phyloP scores from a whole-genome alignment of 2,113 vertebrate genomes.

The Argyrosomus japonicus region DNA sequence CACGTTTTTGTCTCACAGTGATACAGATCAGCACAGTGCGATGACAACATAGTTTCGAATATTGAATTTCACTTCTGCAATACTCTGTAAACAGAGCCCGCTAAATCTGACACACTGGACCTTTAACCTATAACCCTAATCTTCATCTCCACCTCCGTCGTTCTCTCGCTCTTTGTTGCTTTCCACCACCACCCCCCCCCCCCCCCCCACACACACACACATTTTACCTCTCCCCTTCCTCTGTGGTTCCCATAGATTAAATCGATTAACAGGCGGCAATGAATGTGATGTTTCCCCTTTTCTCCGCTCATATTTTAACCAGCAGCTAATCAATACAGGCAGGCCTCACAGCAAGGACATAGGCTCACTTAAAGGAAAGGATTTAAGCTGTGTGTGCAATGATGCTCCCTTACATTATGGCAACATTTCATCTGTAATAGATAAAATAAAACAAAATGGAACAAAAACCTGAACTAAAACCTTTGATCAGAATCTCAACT shows the following conservation, averaged over 20 bases:
- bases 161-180: background rate
- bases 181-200: no score
- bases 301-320: conserved; percentile 64
- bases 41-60: no score
- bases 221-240: conserved; percentile 28
- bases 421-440: no score
- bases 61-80: no score
- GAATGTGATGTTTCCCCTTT: conserved; percentile 57
- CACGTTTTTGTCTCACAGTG: background rate
- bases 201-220: no score
- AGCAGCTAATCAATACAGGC: conserved; percentile 65
- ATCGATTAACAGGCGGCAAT: conserved; percentile 59
- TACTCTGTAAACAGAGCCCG: no score
- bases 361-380: conserved; percentile 17
- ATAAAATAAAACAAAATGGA: no score
- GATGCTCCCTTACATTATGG: no score
- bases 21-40: background rate
- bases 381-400: background rate
- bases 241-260: conserved; percentile 42
- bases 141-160: conserved; percentile 7
- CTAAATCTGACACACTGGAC: background rate
- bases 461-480: no score
- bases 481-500: no score
- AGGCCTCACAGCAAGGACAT: conserved; percentile 49
- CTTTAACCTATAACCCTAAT: conserved; percentile 23